Conservation (phyloP, 2,797 vertebrate species). For the Dermochelys coriacea region DNA sequence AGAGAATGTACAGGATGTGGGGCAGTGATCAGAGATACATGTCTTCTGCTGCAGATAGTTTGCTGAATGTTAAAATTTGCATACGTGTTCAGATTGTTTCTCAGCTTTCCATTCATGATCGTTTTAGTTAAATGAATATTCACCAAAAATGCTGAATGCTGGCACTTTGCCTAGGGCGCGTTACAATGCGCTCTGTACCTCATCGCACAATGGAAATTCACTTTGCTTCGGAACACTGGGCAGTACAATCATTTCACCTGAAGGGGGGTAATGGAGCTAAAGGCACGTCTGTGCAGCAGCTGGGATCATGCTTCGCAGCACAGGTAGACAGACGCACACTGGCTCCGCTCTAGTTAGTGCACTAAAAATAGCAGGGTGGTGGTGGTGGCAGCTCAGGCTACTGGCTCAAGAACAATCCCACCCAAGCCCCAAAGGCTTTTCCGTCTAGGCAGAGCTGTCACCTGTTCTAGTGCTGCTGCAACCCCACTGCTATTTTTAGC, state of each 20-base stretch:
- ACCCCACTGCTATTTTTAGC: neutral
- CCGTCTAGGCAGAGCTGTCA: neutral
- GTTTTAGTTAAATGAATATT: neutral
- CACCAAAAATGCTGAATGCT: slow-evolving; percentile 27
- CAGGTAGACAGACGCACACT: neutral
- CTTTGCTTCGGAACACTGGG: neutral
- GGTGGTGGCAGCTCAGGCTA: neutral
- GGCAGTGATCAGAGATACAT: neutral
- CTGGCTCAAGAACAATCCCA: neutral
- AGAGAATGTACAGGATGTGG: neutral
- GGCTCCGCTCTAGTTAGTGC: neutral
- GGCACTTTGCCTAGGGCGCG: neutral
- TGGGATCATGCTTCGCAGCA: neutral
- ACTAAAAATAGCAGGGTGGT: neutral
- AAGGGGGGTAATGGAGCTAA: fast-evolving
- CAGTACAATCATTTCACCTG: neutral
- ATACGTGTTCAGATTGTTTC: slow-evolving; percentile 7
- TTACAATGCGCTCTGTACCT: slow-evolving; percentile 17
- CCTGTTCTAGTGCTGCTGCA: neutral
- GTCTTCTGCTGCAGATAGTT: neutral
- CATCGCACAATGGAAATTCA: neutral
- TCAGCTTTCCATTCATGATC: slow-evolving; percentile 41
- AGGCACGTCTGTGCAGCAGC: no score
- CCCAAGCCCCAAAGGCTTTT: neutral
- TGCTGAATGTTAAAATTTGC: slow-evolving; percentile 25